phyloP scores from a whole-genome alignment of 2,113 vertebrate species.

The Chaetura pelagica region DNA sequence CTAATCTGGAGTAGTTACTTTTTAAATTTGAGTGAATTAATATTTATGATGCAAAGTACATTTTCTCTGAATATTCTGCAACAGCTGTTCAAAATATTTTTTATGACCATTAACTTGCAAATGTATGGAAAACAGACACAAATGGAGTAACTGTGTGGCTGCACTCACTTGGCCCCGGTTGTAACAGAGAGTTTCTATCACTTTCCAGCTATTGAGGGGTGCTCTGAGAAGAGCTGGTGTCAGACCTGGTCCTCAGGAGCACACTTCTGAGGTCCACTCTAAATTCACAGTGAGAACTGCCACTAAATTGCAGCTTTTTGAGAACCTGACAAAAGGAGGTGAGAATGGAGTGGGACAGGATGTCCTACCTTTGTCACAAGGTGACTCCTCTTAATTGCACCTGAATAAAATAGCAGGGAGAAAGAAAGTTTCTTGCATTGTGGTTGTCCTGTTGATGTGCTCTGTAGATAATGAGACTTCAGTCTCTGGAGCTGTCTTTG shows the following conservation, averaged over 20 bases:
- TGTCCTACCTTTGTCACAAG: neutral
- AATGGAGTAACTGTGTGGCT: neutral
- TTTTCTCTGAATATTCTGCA: constrained; percentile 15
- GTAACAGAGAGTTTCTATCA: neutral
- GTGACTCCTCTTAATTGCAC: neutral
- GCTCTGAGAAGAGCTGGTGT: neutral
- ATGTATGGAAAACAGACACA: neutral
- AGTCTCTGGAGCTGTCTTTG: neutral
- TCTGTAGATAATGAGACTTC: neutral
- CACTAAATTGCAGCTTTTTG: neutral
- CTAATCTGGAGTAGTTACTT: neutral
- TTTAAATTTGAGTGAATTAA: neutral
- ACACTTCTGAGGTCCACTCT: neutral
- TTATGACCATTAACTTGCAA: neutral
- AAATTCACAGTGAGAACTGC: accelerated
- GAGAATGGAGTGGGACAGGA: neutral
- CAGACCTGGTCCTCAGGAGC: neutral
- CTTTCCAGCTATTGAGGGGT: neutral
- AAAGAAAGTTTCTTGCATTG: neutral
- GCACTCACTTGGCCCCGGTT: neutral
- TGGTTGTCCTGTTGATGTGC: neutral
- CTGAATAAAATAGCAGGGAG: neutral
- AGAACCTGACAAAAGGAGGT: neutral
- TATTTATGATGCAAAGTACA: constrained; percentile 13
- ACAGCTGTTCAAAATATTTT: neutral